phyloP scores from a whole-genome alignment of 2,113 vertebrate species.

The Daubentonia madagascariensis region DNA sequence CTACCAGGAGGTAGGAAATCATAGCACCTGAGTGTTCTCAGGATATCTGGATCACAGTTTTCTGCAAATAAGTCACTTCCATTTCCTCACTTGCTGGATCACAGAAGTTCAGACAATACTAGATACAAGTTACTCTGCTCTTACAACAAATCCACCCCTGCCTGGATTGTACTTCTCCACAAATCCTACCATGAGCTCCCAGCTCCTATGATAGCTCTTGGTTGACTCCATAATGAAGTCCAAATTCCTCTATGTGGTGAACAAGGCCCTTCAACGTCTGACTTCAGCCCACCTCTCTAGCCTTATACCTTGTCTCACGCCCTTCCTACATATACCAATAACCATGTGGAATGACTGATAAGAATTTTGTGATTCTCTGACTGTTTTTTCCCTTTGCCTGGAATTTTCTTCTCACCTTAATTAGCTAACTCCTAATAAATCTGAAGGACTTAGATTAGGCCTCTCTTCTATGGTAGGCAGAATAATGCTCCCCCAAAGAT shows the following conservation, averaged over 20 bases:
- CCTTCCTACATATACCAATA: background rate
- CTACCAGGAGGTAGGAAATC: background rate
- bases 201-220: background rate
- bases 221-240: background rate
- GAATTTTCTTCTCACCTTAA: background rate
- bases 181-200: background rate
- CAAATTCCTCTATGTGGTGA: background rate
- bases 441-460: background rate
- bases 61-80: background rate
- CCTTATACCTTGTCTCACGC: too few species aligned
- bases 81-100: background rate
- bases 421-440: background rate
- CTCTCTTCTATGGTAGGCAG: background rate
- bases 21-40: background rate
- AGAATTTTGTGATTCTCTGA: background rate
- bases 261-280: background rate
- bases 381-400: background rate
- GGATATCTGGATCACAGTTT: background rate
- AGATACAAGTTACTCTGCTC: background rate
- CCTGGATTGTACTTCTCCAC: background rate
- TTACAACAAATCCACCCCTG: background rate
- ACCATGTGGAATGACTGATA: background rate
- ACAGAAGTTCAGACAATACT: background rate
- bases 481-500: background rate
- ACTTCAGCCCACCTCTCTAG: background rate